A percentile compares a stretch with the other conserved stretches of the same genome.
Evolutionary conservation across 2,888 invertebrate species (phyloP).

Genomic region (Drosophila prostipennis): DNA sequence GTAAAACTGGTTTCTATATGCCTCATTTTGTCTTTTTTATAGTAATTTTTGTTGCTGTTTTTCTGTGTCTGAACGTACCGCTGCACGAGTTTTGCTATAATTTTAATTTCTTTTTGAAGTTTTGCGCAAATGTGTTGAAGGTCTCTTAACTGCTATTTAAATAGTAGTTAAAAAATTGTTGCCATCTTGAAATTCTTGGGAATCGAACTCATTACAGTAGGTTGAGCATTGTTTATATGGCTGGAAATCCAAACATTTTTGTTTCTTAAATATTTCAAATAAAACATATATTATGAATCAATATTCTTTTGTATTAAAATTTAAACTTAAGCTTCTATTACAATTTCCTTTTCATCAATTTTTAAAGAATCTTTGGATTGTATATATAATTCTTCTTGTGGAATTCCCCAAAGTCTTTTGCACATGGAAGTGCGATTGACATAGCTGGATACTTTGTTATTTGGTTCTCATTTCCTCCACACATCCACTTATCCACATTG

Average conservation of each 20-base stretch:
- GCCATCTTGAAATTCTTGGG: conserved; percentile 25
- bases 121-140: conserved; percentile 59
- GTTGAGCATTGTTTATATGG: background rate
- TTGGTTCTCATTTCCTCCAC: conserved; percentile 13
- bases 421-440: conserved; percentile 12
- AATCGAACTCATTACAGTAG: conserved; percentile 14
- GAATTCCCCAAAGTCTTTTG: background rate
- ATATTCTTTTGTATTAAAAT: too few relatives aligned
- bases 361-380: background rate
- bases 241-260: background rate
- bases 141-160: conserved; percentile 49
- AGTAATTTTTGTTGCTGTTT: conserved; percentile 17
- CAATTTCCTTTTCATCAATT: too few relatives aligned
- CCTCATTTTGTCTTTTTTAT: conserved; percentile 30
- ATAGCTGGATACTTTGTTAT: conserved; percentile 7
- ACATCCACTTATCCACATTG: conserved; percentile 35
- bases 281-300: too few relatives aligned
- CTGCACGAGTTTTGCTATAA: conserved; percentile 66
- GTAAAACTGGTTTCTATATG: conserved; percentile 57
- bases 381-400: background rate
- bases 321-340: too few relatives aligned
- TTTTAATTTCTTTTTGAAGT: conserved; percentile 73
- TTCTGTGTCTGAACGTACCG: conserved; percentile 9
- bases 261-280: too few relatives aligned
- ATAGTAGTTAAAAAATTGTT: conserved; percentile 58